Evolutionary conservation across 2,888 invertebrate species (phyloP).

Genomic region (Venusia cambrica): DNA sequence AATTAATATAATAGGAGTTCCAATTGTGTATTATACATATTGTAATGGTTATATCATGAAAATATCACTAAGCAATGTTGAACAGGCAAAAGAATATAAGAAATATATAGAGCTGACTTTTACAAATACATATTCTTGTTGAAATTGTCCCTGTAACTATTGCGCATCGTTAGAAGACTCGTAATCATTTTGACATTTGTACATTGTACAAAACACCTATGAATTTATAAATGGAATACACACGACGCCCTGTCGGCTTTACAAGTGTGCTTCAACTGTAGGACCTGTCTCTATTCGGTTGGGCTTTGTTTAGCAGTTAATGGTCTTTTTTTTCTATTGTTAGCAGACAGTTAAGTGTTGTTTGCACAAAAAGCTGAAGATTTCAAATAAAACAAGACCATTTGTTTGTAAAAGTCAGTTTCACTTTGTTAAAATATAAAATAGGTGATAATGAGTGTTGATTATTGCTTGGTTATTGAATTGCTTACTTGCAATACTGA

Average conservation of each 20-base stretch:
- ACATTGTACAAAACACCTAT: no score
- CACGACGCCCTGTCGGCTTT: no score
- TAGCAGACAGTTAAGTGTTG: no score
- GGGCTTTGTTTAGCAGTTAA: no score
- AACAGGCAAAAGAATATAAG: constrained; percentile 18
- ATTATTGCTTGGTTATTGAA: constrained; percentile 22
- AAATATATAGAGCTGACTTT: constrained; percentile 14
- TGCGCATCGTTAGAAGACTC: not conserved
- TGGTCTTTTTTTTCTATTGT: no score
- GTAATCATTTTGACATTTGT: no score
- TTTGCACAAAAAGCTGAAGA: no score
- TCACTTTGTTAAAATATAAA: constrained; percentile 10
- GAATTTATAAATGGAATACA: no score
- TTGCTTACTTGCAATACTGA: not conserved
- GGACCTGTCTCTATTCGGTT: no score
- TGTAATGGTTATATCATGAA: constrained; percentile 29
- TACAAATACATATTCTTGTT: constrained; percentile 8
- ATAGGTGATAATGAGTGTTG: constrained; percentile 30
- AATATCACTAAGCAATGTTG: constrained; percentile 29
- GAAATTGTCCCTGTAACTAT: not conserved
- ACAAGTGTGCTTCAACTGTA: no score
- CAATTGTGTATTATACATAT: constrained; percentile 79
- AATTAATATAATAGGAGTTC: constrained; percentile 79
- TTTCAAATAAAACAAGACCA: not conserved
- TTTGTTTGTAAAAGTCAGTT: constrained; percentile 16